Evolutionary conservation across 2,797 vertebrate genomes (phyloP), one percentile per base, ranked within the genome.

Genomic region (Ptychobarbus kaznakovi): DNA sequence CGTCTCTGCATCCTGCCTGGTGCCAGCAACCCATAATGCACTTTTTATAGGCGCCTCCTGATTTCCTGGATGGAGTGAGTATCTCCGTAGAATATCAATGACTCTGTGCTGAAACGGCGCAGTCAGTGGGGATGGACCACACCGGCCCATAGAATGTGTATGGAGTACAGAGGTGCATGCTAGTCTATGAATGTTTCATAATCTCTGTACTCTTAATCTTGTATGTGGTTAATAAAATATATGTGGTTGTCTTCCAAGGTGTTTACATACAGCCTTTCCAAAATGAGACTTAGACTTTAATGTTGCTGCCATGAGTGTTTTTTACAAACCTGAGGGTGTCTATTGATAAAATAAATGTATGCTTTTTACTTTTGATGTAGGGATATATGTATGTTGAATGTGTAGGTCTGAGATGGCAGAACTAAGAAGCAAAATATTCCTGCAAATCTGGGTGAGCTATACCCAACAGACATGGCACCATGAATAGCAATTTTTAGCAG

Each of bases 21-120:
- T 90, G 87, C 86, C 87, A 89, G 86, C 80, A 87, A 88, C 86
- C 85, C 80, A 89, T 90, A 90, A 89, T 89, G 86, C 90, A 90
- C 88, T 87, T 95, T 92, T 93, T 92, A 93, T 91, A 90, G 91
- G 90, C 88, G 87, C 88, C 82, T 91, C 90, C 92, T 92, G 93
- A 93, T 94, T 95, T 94, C 92, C 94, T 94, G 94, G 92, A 93
- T 91, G 93, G 92, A 92, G 92, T 88, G 83, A 92, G 91, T 87
- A 89, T 83, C 90, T 90, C 92, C 84, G 89, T 90, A 82, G 94
- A 95, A 95, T 95, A 93, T 93, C 92, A 95, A 94, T 94, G 93
- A 92, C 88, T 91, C 83, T 80, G 89, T 90, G 90, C 88, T 88
- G 88, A 90, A 85, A 76, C 84, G 81, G 86, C 86, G 82, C 86